Evolutionary conservation across 2,888 invertebrate genomes (phyloP), one percentile per base, ranked within the genome.

Genomic region (Mycalesis mineus): DNA sequence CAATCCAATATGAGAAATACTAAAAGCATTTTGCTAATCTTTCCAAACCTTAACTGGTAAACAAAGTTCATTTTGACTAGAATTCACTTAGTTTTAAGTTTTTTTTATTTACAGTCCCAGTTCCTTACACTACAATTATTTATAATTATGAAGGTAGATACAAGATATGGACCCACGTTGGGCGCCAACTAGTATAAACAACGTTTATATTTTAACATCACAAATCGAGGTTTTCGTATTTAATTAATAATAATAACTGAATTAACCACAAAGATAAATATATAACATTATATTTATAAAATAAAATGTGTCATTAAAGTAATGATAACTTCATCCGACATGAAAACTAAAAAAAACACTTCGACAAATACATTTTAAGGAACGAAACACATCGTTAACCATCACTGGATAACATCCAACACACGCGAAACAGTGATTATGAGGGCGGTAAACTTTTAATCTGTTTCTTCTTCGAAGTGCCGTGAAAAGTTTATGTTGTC

Each of bases 351-450:
- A 64, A 58, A 55, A 57, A 60, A 50, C 60, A 66, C 60, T 48
- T 53, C 51, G 51, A 64, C 48, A 61, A 65, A 63, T 57, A 60
- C 60, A 68, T 68, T 72, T 69, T 73, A 66, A 75, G 73, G 68
- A 69, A 75, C 73, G 74, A 78, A 81, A 77, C 74, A 75, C 78
- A 78, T 74, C 72, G 69, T 68, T 70, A 70, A 67, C 66, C 66
- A 61, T 67, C 66, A 61, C 64, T 59, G 74, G 74, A 80, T 77
- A 82, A 78, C 80, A 79, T 80, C 78, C 68, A 75, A 74, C 77
- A 77, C 86, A 87, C 85, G 85, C 86, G 77, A 87, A 75, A 74
- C 74, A 81, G 84, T 80, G 79, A 84, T 87, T 86, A 86, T 74
- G 77, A 58, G 69, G 72, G 73, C 72, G 74, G 69, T 75, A 72